Evolutionary conservation across 30 jellyfish, hydroid and myxozoan genomes (phyloP).

Genomic region (Aurelia sp.): DNA sequence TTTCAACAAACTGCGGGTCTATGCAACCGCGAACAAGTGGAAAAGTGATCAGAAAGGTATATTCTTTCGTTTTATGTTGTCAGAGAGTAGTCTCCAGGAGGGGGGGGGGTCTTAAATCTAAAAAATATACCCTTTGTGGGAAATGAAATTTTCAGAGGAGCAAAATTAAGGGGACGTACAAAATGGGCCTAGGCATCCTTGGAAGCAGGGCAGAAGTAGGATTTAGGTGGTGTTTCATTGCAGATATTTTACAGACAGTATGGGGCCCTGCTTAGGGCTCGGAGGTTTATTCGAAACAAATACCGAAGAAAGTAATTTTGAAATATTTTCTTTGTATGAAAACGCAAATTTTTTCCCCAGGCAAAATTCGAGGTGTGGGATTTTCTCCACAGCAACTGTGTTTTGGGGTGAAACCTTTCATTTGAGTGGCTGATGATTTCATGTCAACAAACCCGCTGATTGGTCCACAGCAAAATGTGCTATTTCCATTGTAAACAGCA

Average conservation of each 20-base stretch:
- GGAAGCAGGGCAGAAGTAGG: constrained; percentile 1
- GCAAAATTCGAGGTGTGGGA: neutral
- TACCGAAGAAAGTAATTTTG: too few species aligned
- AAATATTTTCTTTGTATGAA: neutral
- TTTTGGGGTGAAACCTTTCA: constrained; percentile 8
- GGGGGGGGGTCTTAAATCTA: too few species aligned
- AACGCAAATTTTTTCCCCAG: neutral
- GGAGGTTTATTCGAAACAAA: too few species aligned
- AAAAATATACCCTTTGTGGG: neutral
- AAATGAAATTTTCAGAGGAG: neutral
- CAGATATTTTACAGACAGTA: constrained; percentile 5
- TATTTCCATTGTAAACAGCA: too few species aligned
- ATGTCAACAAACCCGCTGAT: neutral
- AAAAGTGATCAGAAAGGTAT: too few species aligned
- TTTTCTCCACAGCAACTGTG: constrained; percentile 28
- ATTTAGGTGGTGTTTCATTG: constrained; percentile 8
- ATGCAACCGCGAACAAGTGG: too few species aligned
- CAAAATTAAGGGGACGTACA: neutral
- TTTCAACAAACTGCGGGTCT: too few species aligned
- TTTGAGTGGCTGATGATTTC: neutral
- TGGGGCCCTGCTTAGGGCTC: neutral
- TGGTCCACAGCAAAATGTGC: constrained; percentile 11
- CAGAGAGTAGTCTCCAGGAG: too few species aligned
- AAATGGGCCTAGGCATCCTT: neutral
- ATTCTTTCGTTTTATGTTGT: too few species aligned